phyloP scores from a whole-genome alignment of 64 coral and sea anemone species.

The Catalaphyllia jardinei region DNA sequence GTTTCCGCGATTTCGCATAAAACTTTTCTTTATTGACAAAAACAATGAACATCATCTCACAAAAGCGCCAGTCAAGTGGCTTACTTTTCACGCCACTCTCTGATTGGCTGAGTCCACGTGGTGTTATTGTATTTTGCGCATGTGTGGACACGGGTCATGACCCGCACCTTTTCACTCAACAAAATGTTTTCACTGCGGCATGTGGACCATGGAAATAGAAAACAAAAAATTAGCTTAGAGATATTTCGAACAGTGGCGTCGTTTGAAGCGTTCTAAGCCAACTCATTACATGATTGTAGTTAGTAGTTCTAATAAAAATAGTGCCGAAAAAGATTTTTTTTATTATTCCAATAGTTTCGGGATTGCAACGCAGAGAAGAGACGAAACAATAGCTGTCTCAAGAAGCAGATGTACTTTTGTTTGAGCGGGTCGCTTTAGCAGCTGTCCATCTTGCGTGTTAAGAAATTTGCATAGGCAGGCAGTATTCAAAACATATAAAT shows the following conservation, averaged over 20 bases:
- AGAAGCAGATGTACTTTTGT: conserved; percentile 33
- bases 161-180: background rate
- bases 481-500: background rate
- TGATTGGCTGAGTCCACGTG: conserved; percentile 48
- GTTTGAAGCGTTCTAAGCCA: background rate
- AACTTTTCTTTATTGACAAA: background rate
- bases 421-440: background rate
- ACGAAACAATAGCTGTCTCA: conserved; percentile 1
- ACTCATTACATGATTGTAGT: too few relatives aligned
- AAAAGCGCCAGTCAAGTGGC: conserved; percentile 20
- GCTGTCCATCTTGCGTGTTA: conserved; percentile 21
- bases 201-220: too few relatives aligned
- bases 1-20: background rate
- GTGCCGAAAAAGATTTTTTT: background rate
- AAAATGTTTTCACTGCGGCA: background rate
- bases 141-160: background rate
- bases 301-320: background rate
- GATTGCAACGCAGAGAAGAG: background rate
- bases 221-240: background rate
- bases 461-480: conserved; percentile 14
- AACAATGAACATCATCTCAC: conserved; percentile 8
- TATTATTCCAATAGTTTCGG: background rate
- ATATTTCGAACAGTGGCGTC: background rate
- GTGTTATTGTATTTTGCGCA: conserved; percentile 8
- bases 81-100: background rate